Base-by-base conservation (phyloP, 2,113 vertebrate genomes). In the Microtus oregoni region DNA sequence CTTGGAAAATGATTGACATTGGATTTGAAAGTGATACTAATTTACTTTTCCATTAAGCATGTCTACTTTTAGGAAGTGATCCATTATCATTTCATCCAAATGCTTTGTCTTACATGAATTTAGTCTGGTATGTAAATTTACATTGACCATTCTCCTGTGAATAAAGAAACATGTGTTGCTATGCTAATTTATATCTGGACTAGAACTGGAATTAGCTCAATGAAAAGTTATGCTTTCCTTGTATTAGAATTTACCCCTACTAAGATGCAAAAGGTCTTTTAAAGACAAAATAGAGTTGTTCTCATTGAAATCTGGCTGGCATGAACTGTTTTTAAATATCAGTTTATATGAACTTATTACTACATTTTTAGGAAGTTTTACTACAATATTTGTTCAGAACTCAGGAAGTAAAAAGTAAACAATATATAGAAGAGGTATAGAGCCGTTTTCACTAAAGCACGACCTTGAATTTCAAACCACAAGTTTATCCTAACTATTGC, bases 211-310 rank as follows among this genome's bases (percentile, higher is more conserved):
- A 83, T n/a, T 14, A 75, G 90, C 78, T 92, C 13, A 83, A 79
- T 52, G 26, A 72, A 14, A 82, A 7, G 0, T 10, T 86, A 44
- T 32, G 6, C 5, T 90, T 82, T 17, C 26, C 78, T 79, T 77
- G 44, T 65, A 0, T 13, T 17, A 52, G 67, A 68, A 5, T 13
- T 85, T 91, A 76, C 30, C 4, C 5, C 55, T 76, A 52, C 4
- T 24, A 63, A 77, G 85, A 78, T 63, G 4, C 47, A 76, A 90
- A 81, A 88, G 52, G 2, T 10, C 10, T 55, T 77, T 93, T 65
- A 78, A 61, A 93, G 8, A 70, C 19, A 52, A 75, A 89, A 76
- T 79, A 38, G 72, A 88, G 73, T 92, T 94, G 50, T 13, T 92
- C 28, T 86, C 2, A 77, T 79, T 94, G 91, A 92, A 86, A 75